Evolutionary conservation across 2,797 vertebrate genomes (phyloP).

Genomic region (Lagocephalus sceleratus): DNA sequence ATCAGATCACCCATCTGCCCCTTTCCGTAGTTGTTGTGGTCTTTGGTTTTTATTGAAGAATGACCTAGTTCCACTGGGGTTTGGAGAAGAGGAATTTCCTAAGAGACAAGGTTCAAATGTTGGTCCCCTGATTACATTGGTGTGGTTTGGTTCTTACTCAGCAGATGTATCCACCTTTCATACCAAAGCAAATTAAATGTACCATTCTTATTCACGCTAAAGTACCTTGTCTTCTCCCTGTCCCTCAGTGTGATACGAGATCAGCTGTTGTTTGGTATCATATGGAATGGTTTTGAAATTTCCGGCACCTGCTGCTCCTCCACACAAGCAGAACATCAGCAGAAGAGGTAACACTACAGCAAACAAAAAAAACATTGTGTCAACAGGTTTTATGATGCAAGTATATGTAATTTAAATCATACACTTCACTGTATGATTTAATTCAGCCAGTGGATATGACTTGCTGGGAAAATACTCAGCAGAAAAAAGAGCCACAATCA

Average conservation of each 20-base stretch:
- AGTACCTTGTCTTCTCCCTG: constrained; percentile 88
- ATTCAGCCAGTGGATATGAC: no score
- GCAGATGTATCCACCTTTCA: background rate
- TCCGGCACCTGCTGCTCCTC: constrained; percentile 64
- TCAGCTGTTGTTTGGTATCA: constrained; percentile 79
- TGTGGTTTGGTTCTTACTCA: background rate
- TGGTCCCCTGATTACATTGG: no score
- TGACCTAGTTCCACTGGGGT: constrained; percentile 18
- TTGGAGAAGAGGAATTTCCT: constrained; percentile 58
- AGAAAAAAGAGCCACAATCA: no score
- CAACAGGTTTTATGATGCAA: background rate
- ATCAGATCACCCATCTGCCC: background rate
- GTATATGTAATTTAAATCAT: no score
- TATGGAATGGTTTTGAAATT: constrained; percentile 73
- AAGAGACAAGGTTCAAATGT: constrained; percentile 14
- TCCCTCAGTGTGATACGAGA: constrained; percentile 87
- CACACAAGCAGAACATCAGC: constrained; percentile 84
- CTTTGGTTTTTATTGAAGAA: accelerated
- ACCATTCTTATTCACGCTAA: background rate
- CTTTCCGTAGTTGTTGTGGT: background rate
- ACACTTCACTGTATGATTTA: no score
- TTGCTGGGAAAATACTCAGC: no score
- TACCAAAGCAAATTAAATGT: background rate
- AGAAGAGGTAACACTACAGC: constrained; percentile 85
- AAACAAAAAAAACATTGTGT: background rate